Percentiles rank a stretch among this genome's conserved stretches.
Evolutionary conservation across 2,888 invertebrate genomes (phyloP).

Genomic region (Epiblema foenella): DNA sequence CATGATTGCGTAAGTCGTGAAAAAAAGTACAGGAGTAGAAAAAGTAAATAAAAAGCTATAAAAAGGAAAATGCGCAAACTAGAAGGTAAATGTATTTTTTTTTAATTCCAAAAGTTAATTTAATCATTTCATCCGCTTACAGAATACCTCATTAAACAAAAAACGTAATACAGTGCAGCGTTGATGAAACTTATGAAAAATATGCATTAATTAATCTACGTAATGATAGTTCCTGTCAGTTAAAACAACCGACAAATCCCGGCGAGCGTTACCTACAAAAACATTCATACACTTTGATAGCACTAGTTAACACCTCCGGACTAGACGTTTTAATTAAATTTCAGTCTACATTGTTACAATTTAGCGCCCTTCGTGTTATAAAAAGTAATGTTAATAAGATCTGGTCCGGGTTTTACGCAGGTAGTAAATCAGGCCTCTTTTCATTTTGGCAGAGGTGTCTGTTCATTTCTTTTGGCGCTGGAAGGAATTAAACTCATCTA

Average conservation of each 20-base stretch:
- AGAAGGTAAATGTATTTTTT: not conserved
- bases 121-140: constrained; percentile 12
- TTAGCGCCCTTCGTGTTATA: constrained; percentile 77
- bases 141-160: not conserved
- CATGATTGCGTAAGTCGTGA: no score
- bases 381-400: constrained; percentile 84
- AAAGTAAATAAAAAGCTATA: no score
- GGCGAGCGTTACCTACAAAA: constrained; percentile 50
- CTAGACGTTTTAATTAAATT: constrained; percentile 81
- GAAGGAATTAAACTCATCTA: constrained; percentile 77
- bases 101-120: not conserved
- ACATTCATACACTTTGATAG: constrained; percentile 68
- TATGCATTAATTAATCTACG: constrained; percentile 31
- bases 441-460: constrained; percentile 78
- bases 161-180: constrained; percentile 9
- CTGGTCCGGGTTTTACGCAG: constrained; percentile 72
- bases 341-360: constrained; percentile 79
- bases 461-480: constrained; percentile 76
- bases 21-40: no score
- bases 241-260: constrained; percentile 47
- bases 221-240: constrained; percentile 34
- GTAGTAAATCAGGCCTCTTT: constrained; percentile 80
- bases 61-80: not conserved
- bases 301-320: constrained; percentile 74
- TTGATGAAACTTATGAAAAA: constrained; percentile 33